Evolutionary conservation across 2,888 invertebrate genomes (phyloP).

Genomic region (Ornithoptera priamus): DNA sequence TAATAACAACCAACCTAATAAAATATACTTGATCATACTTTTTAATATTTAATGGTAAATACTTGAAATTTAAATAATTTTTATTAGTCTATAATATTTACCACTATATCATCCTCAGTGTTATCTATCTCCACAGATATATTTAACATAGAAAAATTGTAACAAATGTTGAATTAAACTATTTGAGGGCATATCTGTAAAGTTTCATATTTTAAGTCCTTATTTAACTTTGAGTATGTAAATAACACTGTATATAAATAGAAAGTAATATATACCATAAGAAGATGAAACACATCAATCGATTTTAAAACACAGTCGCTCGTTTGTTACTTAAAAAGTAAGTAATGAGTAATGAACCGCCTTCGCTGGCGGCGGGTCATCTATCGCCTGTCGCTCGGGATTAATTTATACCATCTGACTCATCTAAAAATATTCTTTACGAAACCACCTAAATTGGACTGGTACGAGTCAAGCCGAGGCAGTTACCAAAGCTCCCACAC

Average conservation of each 20-base stretch:
- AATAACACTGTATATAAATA: constrained; percentile 12
- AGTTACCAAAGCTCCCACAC: constrained; percentile 20
- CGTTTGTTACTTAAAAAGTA: constrained; percentile 31
- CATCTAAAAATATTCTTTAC: constrained; percentile 42
- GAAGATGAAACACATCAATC: constrained; percentile 16
- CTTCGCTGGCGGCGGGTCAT: constrained; percentile 40
- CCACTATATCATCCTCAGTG: neutral
- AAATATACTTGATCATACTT: neutral
- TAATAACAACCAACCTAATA: neutral
- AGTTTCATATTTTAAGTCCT: neutral
- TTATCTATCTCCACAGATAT: neutral
- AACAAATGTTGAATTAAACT: neutral
- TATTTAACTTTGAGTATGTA: neutral
- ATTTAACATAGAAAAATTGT: neutral
- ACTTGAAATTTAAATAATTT: neutral
- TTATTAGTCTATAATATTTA: neutral
- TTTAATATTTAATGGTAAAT: neutral
- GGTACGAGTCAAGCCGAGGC: constrained; percentile 26
- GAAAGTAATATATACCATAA: constrained; percentile 1
- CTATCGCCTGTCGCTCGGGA: constrained; percentile 44
- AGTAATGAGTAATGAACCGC: constrained; percentile 51
- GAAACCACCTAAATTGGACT: constrained; percentile 43
- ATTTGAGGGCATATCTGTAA: neutral
- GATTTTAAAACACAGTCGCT: constrained; percentile 14
- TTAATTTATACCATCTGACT: constrained; percentile 45